Evolutionary conservation across 1,140 invertebrate species (phyloP).

Genomic region (Musca domestica): DNA sequence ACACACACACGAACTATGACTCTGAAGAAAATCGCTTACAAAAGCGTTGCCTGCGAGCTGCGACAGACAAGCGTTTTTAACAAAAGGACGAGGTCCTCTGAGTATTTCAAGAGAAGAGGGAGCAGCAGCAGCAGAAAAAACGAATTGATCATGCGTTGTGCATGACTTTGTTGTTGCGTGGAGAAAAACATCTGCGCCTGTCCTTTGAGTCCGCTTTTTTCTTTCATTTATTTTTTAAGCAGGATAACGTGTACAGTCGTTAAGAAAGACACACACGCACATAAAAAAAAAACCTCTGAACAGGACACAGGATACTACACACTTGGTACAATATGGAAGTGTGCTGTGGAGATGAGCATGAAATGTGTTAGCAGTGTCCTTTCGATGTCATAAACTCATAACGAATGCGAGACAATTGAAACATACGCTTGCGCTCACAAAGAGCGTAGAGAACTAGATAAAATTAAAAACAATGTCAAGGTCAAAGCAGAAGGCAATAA

Average conservation of each 20-base stretch:
- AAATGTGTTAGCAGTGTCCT: too few relatives aligned
- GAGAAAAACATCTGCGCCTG: slow-evolving; percentile 12
- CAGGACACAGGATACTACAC: slow-evolving; percentile 8
- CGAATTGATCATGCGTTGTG: slow-evolving; percentile 20
- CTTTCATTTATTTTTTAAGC: background rate
- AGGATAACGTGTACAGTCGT: slow-evolving; percentile 8
- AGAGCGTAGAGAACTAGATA: too few relatives aligned
- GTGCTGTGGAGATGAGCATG: background rate
- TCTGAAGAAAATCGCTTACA: too few relatives aligned
- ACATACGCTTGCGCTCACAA: too few relatives aligned
- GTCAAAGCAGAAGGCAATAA: background rate
- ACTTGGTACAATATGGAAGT: slow-evolving; percentile 1
- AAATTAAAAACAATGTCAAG: slow-evolving; percentile 14
- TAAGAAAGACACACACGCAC: background rate
- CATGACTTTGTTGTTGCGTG: slow-evolving; percentile 1
- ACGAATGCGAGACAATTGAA: too few relatives aligned
- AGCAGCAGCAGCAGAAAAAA: background rate
- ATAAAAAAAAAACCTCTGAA: background rate
- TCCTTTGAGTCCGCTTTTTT: background rate
- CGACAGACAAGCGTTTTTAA: background rate
- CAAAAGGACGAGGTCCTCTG: background rate
- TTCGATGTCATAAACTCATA: too few relatives aligned
- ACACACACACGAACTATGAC: too few relatives aligned
- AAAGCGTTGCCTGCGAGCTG: too few relatives aligned
- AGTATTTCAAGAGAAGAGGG: background rate